These are phyloP conservation scores for Harpegnathos saltator DNA, from an alignment of 1,140 invertebrate species.

Conservation along the genomic window DNA sequence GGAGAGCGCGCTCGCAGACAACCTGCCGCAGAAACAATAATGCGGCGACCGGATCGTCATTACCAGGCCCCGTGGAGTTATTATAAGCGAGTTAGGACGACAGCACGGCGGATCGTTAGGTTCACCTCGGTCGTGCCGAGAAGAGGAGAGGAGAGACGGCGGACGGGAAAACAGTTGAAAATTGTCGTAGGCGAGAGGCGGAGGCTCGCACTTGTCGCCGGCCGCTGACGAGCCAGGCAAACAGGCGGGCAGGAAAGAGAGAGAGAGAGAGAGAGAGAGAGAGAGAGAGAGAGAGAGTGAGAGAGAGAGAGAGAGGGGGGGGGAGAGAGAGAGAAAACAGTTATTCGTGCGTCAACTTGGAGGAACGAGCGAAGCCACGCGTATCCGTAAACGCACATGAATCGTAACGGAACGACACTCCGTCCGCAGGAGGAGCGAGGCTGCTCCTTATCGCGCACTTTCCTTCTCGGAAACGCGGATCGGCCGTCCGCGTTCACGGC, in stretches of 20 bases:
- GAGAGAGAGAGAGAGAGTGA: not conserved
- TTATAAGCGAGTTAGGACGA: conserved; percentile 79
- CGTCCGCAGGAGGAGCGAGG: no score
- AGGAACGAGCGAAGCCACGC: not conserved
- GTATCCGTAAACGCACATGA: not conserved
- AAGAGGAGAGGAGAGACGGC: conserved; percentile 58
- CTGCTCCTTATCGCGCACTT: not conserved
- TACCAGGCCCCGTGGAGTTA: conserved; percentile 75
- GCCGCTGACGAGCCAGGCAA: not conserved
- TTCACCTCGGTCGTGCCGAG: conserved; percentile 36
- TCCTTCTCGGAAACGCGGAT: not conserved
- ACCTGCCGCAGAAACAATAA: conserved; percentile 78
- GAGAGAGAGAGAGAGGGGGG: not conserved
- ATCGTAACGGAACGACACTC: no score
- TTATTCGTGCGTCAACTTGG: no score
- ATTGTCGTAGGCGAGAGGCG: conserved; percentile 40
- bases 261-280: conserved; percentile 12
- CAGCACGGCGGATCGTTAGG: conserved; percentile 69
- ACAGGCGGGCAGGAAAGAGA: not conserved
- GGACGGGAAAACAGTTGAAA: conserved; percentile 64
- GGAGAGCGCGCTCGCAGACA: conserved; percentile 28
- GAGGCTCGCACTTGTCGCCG: not conserved
- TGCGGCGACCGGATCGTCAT: conserved; percentile 74
- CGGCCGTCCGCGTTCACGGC: not conserved
- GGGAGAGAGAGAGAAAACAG: not conserved